These are phyloP conservation scores for Eristalis arbustorum DNA, from an alignment of 2,888 invertebrate species.

Conservation along the genomic window DNA sequence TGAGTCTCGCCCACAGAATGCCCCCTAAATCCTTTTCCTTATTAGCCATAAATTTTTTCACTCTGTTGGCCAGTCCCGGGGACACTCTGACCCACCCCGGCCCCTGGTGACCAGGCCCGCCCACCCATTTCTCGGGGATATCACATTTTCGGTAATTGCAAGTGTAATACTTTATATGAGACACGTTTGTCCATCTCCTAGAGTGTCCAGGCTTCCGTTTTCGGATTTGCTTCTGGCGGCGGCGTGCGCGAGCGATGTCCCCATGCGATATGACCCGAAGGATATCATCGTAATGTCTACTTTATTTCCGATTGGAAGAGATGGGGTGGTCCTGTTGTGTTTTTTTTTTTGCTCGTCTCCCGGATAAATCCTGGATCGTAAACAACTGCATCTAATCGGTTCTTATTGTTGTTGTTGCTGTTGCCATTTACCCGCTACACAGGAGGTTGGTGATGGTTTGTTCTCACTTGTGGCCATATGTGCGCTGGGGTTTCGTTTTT, in stretches of 20 bases:
- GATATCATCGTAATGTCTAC: conserved; percentile 79
- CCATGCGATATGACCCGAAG: conserved; percentile 75
- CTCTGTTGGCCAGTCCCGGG: too few relatives aligned
- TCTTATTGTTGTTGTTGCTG: conserved; percentile 64
- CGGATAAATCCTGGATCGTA: conserved; percentile 77
- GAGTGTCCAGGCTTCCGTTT: conserved; percentile 14
- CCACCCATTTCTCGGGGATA: conserved; percentile 50
- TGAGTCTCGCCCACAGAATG: conserved; percentile 13
- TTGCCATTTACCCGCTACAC: neutral
- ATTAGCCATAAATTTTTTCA: conserved; percentile 77
- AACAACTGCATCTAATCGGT: conserved; percentile 79
- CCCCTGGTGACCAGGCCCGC: neutral
- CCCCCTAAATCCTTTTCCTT: conserved; percentile 74
- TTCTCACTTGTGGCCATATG: neutral
- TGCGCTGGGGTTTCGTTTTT: neutral
- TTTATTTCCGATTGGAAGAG: conserved; percentile 77
- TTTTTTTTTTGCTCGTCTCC: neutral
- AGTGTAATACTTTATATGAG: conserved; percentile 72
- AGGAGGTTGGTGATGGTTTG: conserved; percentile 24
- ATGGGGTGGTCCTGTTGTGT: conserved; percentile 40
- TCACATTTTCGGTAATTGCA: conserved; percentile 68
- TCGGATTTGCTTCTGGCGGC: neutral
- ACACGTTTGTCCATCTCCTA: conserved; percentile 71
- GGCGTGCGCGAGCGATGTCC: conserved; percentile 74
- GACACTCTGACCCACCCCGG: neutral